Conservation (phyloP, 2,797 vertebrate genomes). For the Apodemus agrarius region DNA sequence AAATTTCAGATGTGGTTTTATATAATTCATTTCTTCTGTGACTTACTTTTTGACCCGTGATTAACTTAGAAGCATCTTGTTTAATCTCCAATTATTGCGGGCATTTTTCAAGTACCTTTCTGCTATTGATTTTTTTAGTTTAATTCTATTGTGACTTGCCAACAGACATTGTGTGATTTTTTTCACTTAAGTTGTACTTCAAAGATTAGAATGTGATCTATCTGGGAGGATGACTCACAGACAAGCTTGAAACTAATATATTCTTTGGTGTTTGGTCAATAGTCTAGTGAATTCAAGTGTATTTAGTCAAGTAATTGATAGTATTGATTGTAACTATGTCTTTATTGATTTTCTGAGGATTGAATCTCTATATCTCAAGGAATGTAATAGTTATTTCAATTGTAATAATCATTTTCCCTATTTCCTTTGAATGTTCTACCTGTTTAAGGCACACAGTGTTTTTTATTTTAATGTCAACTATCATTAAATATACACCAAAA, state of each 20-base stretch:
- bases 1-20: background rate
- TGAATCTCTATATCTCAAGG: background rate
- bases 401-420: background rate
- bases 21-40: background rate
- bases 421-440: background rate
- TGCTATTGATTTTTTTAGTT: background rate
- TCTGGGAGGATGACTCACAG: background rate
- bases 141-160: background rate
- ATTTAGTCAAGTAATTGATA: background rate
- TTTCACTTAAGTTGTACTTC: background rate
- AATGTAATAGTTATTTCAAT: background rate
- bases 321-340: background rate
- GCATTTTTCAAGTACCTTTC: background rate
- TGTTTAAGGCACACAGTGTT: background rate
- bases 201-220: background rate
- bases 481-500: background rate
- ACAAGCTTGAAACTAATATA: background rate
- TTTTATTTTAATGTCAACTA: background rate
- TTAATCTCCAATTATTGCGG: background rate
- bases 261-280: background rate
- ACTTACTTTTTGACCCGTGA: background rate
- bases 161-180: background rate
- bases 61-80: background rate
- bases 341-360: background rate
- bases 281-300: background rate